Evolutionary conservation across 2,113 vertebrate species (phyloP), one percentile per base, ranked within the genome.

Genomic region (Brachypodius melanocephalos): DNA sequence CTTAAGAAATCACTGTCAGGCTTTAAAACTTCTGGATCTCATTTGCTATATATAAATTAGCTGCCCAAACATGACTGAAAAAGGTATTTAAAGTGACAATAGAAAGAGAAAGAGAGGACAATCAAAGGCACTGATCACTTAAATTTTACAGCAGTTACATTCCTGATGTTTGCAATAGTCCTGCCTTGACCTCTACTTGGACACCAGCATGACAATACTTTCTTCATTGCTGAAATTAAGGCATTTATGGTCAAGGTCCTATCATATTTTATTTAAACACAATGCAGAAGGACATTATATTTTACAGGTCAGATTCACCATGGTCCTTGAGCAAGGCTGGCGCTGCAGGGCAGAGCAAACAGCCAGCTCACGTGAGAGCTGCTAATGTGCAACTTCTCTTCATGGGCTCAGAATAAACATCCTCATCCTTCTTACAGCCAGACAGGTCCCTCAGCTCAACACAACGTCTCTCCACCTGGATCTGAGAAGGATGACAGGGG

Each of bases 241-340:
- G 21, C 51, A 67, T 31, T 80, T 28, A 55, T 0, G 2, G 52
- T 71, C 7, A 13, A 87, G 26, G 31, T 52, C 19, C 29, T 40
- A 89, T 43, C 51, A 74, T 78, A 75, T 81, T 95, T 92, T 89
- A 92, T 80, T 97, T 85, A 95, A 93, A 74, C 48, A 85, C 14
- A 65, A 17, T 59, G n/a, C 73, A 89, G 51, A 84, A 93, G 40
- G 48, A 89, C 80, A 93, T 68, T 18, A 74, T 34, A 59, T 92
- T 78, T 93, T 57, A 89, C 69, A 61, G 73, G 57, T 84, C 61
- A 88, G 48, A 63, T 74, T 73, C 55, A 80, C 51, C 43, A 48
- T 24, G 76, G 40, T 59, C 31, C 65, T 46, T 74, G 65, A 75
- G 57, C 36, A 68, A 89, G 74, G 28, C 19, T 55, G 36, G 42